A percentile compares a stretch with the other conserved stretches of the same genome.
Conservation (phyloP, 2,113 vertebrate species). For the Salvelinus sp. region DNA sequence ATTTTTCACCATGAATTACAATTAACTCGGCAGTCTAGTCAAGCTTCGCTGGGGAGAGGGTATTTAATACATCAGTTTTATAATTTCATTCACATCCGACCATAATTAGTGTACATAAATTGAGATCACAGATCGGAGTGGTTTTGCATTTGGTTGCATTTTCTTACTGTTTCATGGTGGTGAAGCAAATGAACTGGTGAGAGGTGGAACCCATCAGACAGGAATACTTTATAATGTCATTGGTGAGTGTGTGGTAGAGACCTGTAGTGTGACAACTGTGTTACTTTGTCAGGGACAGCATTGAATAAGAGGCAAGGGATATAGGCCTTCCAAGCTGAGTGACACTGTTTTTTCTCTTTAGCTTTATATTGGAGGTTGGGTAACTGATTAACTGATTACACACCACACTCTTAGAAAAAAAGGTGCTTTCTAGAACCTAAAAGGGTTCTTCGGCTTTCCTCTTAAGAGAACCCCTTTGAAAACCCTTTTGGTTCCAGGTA, state of each 20-base stretch:
- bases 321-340: not conserved
- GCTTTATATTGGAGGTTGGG: too few relatives aligned
- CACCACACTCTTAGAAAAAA: too few relatives aligned
- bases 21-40: slow-evolving; percentile 46
- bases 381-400: too few relatives aligned
- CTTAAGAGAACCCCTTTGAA: too few relatives aligned
- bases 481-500: too few relatives aligned
- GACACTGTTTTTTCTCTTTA: too few relatives aligned
- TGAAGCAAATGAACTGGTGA: not conserved
- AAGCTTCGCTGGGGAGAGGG: not conserved
- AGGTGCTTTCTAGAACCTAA: too few relatives aligned
- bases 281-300: not conserved
- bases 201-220: not conserved
- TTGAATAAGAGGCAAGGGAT: not conserved
- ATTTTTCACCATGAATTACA: slow-evolving; percentile 53
- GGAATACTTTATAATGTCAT: not conserved
- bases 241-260: not conserved
- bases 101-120: slow-evolving; percentile 43
- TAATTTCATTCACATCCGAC: slow-evolving; percentile 17
- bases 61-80: slow-evolving; percentile 2
- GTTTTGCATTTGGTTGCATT: not conserved
- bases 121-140: slow-evolving; percentile 30
- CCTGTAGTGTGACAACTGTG: not conserved
- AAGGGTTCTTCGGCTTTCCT: too few relatives aligned
- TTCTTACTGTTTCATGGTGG: too few relatives aligned